Base-by-base conservation (phyloP, 2,113 vertebrate genomes). In the Rhinoderma darwinii region DNA sequence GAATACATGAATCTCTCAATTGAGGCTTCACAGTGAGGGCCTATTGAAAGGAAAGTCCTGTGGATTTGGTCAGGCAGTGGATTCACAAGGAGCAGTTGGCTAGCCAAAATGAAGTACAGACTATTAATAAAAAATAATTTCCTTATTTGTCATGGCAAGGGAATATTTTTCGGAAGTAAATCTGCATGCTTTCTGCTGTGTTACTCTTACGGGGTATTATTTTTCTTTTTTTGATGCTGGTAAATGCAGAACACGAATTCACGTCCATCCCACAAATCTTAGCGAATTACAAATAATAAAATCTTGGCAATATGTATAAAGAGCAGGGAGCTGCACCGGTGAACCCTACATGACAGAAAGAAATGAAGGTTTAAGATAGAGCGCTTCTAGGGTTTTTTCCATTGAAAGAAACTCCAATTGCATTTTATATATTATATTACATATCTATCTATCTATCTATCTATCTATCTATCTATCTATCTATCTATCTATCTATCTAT, bases 51-150 rank as follows among this genome's bases (percentile, higher is more conserved):
- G 74, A 44, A 87, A 47, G 78, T 75, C 86, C 86, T 75, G 78
- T 82, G 78, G 86, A 56, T 87, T 63, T 44, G 37, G 76, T 68
- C 84, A 56, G 63, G 85, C 85, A 41, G 77, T 59, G 78, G 63
- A 79, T 66, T 73, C 51, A 43, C 77, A 73, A 74, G 77, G n/a
- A 73, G 70, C 54, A 79, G 79, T 37, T 75, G 78, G 78, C 68
- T 51, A 63, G 68, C 77, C 68, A 87, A 87, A 82, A 20, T 22
- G 35, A 68, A 79, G 78, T 59, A 59, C 72, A 61, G 68, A 82
- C 37, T 87, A 63, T 63, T 87, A 87, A 81, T 87, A 87, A 81
- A 86, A 84, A 74, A 81, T 74, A 72, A 75, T 81, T 82, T 87
- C 85, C 68, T 82, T 63, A 63, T 75, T 82, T 82, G 75, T 79